Conservation (phyloP, 2,888 invertebrate genomes). For the Neoascia interrupta region DNA sequence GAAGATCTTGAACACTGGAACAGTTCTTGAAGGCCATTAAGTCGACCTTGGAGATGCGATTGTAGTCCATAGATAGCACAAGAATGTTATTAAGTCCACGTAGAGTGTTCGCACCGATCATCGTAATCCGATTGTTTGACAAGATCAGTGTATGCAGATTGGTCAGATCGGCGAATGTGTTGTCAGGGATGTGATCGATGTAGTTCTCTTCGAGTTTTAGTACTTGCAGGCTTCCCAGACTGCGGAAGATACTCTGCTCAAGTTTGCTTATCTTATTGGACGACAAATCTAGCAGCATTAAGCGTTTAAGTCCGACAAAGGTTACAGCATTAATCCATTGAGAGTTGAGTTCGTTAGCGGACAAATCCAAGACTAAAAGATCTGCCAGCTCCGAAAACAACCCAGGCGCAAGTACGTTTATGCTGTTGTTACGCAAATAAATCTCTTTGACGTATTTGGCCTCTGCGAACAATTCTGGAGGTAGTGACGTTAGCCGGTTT, state of each 20-base stretch:
- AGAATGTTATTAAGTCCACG: conserved; percentile 92
- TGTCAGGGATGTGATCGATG: conserved; percentile 90
- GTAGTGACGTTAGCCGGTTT: conserved; percentile 93
- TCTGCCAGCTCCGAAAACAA: conserved; percentile 91
- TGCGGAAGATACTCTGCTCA: conserved; percentile 90
- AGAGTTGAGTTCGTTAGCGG: conserved; percentile 91
- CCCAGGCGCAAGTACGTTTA: conserved; percentile 91
- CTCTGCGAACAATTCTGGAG: conserved; percentile 91
- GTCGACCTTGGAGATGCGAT: conserved; percentile 89
- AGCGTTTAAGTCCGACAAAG: conserved; percentile 91
- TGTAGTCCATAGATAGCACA: conserved; percentile 91
- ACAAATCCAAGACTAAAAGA: conserved; percentile 89
- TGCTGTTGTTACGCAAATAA: conserved; percentile 93
- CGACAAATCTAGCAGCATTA: conserved; percentile 91
- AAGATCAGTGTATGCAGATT: conserved; percentile 93
- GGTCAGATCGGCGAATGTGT: conserved; percentile 92
- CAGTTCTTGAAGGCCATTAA: conserved; percentile 93
- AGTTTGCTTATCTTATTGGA: conserved; percentile 91
- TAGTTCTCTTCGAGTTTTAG: conserved; percentile 92
- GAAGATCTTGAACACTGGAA: conserved; percentile 92
- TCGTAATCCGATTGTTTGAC: conserved; percentile 91
- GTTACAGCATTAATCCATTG: conserved; percentile 92
- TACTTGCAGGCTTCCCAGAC: conserved; percentile 90
- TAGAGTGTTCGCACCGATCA: conserved; percentile 90
- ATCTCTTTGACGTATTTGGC: conserved; percentile 91